These are phyloP conservation scores for Buceros bicornis DNA, from an alignment of 2,797 vertebrate species.

Conservation along the genomic window DNA sequence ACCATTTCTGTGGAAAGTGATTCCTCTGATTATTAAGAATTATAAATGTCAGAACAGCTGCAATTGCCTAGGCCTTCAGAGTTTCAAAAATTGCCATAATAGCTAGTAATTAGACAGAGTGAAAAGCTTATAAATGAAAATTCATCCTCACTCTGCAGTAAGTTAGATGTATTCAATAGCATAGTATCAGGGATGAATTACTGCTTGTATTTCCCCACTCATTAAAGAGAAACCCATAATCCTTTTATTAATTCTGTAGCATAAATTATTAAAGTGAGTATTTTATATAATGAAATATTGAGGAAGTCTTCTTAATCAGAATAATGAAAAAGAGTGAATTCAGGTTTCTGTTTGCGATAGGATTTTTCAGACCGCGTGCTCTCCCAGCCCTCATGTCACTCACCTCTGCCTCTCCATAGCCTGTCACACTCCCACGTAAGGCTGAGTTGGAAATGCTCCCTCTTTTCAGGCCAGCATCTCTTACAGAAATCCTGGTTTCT, in stretches of 20 bases:
- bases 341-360: background rate
- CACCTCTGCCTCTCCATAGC: background rate
- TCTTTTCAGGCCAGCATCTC: background rate
- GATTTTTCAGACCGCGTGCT: background rate
- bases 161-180: background rate
- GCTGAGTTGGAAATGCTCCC: background rate
- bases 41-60: constrained; percentile 5
- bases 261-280: constrained; percentile 4
- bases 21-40: constrained; percentile 38
- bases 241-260: background rate
- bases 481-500: background rate
- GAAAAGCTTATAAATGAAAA: constrained; percentile 47
- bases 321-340: background rate
- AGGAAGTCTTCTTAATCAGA: background rate
- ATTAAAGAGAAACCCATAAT: constrained; percentile 25
- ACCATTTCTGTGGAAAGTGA: constrained; percentile 2
- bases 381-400: background rate
- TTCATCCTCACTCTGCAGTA: background rate
- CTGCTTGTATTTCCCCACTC: background rate
- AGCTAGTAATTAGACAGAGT: constrained; percentile 25
- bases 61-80: constrained; percentile 2
- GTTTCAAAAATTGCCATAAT: constrained; percentile 23
- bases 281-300: background rate
- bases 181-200: background rate
- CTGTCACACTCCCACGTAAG: background rate